Evolutionary conservation across 2,888 invertebrate species (phyloP), one percentile per base, ranked within the genome.

Genomic region (Neoaliturus tenellus): DNA sequence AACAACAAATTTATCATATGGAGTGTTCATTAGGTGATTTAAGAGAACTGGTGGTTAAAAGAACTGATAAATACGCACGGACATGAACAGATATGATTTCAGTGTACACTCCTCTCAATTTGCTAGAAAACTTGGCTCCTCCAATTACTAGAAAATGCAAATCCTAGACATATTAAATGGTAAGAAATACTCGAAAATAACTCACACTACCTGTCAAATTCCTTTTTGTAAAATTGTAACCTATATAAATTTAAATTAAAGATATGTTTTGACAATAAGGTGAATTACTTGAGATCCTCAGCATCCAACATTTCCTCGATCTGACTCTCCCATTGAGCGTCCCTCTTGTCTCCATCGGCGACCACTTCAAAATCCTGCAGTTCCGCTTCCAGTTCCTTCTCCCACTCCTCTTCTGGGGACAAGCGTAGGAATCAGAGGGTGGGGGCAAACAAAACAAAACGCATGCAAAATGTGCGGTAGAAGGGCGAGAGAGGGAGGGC

Each of bases 361-460:
- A 98, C 97, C 88, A 98, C 96, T 91, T 98, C 98, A 91, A 97
- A 98, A 90, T 98, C 98, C 91, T 97, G 97, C 88, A 98, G 93
- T 91, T 98, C 98, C 78, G 97, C 97, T 90, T 98, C 98, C 89
- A 98, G 92, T 91, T 98, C 98, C 90, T 96, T 96, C 92, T 98
- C 98, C 98, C 98, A 98, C 92, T 98, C 97, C 91, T 97, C 97
- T 95, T 95, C 92, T 93, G 91, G 89, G 89, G 90, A 90, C 78
- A 83, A 41, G 81, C n/a, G 75, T 35, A 67, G 69, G 82, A 85
- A 48, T 83, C 51, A 85, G 83, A 35, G 86, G 84, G 82, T 83
- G 71, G 86, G 85, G 85, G 86, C 69, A 78, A 87, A 88, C 88
- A 86, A 85, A 87, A 87, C 86, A 86, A 85, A 88, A 75, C 48